These are phyloP conservation scores for Agapornis canus DNA, from an alignment of 2,797 vertebrate genomes.

Conservation along the genomic window DNA sequence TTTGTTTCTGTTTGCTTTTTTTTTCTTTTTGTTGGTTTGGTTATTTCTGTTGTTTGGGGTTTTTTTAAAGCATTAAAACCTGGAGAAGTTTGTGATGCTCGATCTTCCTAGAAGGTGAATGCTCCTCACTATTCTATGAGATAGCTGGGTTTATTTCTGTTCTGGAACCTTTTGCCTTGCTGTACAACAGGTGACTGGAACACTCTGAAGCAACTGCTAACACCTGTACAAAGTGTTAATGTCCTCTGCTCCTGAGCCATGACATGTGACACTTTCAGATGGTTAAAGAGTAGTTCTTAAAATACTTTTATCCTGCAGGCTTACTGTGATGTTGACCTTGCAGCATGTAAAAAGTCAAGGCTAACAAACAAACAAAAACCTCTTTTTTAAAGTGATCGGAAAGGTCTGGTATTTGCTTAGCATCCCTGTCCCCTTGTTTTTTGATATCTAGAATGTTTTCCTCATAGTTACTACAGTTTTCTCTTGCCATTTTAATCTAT, in stretches of 20 bases:
- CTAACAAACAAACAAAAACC: not conserved
- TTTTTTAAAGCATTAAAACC: not conserved
- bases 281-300: not conserved
- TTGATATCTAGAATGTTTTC: not conserved
- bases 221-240: not conserved
- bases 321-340: not conserved
- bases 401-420: not conserved
- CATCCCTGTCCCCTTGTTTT: rapidly evolving
- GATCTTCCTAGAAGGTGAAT: not conserved
- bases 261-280: not conserved
- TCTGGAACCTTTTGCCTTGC: not conserved
- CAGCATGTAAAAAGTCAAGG: not conserved
- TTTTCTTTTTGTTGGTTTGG: not conserved
- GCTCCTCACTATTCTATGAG: not conserved
- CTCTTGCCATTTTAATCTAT: not conserved
- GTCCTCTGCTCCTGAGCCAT: not conserved
- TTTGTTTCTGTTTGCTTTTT: too few species aligned
- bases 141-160: not conserved
- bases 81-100: not conserved
- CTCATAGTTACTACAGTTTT: not conserved
- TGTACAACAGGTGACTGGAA: not conserved
- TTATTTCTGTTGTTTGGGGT: rapidly evolving
- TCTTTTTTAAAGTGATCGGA: not conserved
- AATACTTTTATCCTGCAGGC: not conserved
- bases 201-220: not conserved